Conservation (phyloP, 2,888 invertebrate species). For the Drosophila birchii region DNA sequence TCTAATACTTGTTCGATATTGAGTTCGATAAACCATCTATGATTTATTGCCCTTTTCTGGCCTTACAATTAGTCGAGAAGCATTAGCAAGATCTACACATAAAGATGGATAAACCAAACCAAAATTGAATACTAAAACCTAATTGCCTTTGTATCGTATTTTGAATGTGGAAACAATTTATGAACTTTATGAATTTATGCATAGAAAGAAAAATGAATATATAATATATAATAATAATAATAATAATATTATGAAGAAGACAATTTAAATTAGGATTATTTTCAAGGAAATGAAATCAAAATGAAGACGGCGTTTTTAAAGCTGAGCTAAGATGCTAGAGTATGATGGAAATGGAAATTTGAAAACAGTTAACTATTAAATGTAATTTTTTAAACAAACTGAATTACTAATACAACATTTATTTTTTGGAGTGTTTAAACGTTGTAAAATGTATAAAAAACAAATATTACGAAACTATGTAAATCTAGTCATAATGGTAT, state of each 20-base stretch:
- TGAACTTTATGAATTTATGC: constrained; percentile 69
- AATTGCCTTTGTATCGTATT: constrained; percentile 81
- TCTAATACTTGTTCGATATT: constrained; percentile 61
- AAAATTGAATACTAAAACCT: constrained; percentile 56
- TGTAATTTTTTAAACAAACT: constrained; percentile 71
- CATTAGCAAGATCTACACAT: constrained; percentile 53
- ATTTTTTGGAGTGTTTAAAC: constrained; percentile 82
- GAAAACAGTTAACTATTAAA: constrained; percentile 79
- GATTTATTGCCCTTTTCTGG: constrained; percentile 28
- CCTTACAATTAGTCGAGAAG: constrained; percentile 49
- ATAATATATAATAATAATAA: constrained; percentile 20
- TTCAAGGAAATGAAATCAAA: constrained; percentile 71
- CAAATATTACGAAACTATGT: constrained; percentile 21
- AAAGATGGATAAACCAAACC: constrained; percentile 34
- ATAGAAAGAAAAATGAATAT: constrained; percentile 51
- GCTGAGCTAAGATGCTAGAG: constrained; percentile 17
- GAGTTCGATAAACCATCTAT: constrained; percentile 20
- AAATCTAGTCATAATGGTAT: constrained; percentile 44
- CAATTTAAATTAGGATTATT: constrained; percentile 62
- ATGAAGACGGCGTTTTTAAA: constrained; percentile 47
- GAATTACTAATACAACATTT: constrained; percentile 75
- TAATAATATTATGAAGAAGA: constrained; percentile 42
- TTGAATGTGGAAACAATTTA: constrained; percentile 71
- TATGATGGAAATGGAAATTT: constrained; percentile 12
- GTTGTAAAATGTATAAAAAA: constrained; percentile 70